These are phyloP conservation scores for Takifugu bimaculatus DNA, from an alignment of 2,113 vertebrate genomes.

Conservation along the genomic window DNA sequence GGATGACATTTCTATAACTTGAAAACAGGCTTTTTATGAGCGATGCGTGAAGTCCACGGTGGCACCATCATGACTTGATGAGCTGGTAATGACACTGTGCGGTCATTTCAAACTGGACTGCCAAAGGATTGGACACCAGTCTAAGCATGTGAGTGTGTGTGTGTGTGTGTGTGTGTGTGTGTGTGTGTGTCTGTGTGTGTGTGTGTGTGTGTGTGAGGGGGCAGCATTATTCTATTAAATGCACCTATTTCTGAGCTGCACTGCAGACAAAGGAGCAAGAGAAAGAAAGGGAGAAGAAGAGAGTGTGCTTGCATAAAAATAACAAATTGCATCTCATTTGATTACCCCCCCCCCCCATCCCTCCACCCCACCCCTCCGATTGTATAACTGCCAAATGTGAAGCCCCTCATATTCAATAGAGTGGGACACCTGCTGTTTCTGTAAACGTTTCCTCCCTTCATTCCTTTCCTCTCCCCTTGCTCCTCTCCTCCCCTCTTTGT, in stretches of 20 bases:
- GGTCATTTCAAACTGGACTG: too few relatives aligned
- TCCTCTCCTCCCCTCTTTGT: not conserved
- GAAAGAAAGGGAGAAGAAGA: slow-evolving; percentile 14
- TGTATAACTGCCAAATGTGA: slow-evolving; percentile 56
- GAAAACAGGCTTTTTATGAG: too few relatives aligned
- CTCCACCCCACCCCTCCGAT: slow-evolving; percentile 22
- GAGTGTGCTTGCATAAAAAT: slow-evolving; percentile 58
- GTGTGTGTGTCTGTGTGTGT: slow-evolving; percentile 28
- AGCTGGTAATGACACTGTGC: too few relatives aligned
- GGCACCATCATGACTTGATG: too few relatives aligned
- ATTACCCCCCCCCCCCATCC: slow-evolving; percentile 50
- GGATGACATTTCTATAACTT: too few relatives aligned
- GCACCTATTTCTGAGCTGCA: slow-evolving; percentile 60
- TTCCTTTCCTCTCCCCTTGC: slow-evolving; percentile 5
- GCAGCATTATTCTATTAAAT: slow-evolving; percentile 60
- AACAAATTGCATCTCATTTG: slow-evolving; percentile 71
- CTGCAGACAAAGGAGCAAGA: slow-evolving; percentile 55
- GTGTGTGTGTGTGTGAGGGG: slow-evolving; percentile 25
- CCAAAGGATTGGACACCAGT: not conserved
- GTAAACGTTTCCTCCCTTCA: slow-evolving; percentile 40
- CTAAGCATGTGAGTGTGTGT: slow-evolving; percentile 2
- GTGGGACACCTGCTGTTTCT: slow-evolving; percentile 62
- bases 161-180: slow-evolving; percentile 5
- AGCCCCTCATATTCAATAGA: slow-evolving; percentile 53
- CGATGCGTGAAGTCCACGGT: too few relatives aligned